These are phyloP conservation scores for Eptesicus fuscus DNA, from an alignment of 2,113 vertebrate species.

Conservation along the genomic window DNA sequence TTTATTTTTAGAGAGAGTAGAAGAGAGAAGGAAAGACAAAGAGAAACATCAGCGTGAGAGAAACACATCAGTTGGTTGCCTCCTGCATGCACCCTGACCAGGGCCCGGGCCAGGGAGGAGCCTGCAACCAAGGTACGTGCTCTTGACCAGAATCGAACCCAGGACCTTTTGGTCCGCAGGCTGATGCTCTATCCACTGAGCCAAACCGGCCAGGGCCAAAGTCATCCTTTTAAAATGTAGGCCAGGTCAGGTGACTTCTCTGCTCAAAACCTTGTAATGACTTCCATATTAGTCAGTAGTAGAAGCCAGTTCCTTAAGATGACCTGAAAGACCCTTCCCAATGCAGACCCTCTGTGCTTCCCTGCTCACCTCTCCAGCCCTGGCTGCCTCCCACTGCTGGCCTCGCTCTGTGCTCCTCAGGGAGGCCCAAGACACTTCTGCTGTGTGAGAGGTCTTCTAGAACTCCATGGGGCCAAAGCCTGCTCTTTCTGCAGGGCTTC, in stretches of 20 bases:
- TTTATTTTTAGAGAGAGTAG: too few species aligned
- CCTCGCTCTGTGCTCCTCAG: not conserved
- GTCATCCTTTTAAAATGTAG: not conserved
- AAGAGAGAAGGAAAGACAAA: too few species aligned
- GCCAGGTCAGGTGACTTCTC: not conserved
- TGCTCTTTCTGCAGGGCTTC: not conserved
- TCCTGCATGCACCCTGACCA: too few species aligned
- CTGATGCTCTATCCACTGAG: too few species aligned
- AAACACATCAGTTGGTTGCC: too few species aligned
- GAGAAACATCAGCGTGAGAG: too few species aligned
- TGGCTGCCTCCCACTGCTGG: not conserved
- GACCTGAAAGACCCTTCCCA: not conserved
- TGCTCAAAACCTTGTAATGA: not conserved
- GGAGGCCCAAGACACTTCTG: not conserved
- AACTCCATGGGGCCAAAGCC: not conserved
- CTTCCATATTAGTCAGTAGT: not conserved
- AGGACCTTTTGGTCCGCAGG: too few species aligned
- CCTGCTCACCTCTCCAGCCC: not conserved
- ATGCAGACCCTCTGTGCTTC: not conserved
- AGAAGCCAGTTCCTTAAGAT: not conserved
- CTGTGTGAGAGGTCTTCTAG: not conserved
- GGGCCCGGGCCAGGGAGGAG: too few species aligned
- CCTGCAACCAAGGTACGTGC: too few species aligned
- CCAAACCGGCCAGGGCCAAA: not conserved
- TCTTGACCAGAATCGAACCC: too few species aligned